phyloP scores from a whole-genome alignment of 1,140 invertebrate species.

The Meloidogyne floridensis region DNA sequence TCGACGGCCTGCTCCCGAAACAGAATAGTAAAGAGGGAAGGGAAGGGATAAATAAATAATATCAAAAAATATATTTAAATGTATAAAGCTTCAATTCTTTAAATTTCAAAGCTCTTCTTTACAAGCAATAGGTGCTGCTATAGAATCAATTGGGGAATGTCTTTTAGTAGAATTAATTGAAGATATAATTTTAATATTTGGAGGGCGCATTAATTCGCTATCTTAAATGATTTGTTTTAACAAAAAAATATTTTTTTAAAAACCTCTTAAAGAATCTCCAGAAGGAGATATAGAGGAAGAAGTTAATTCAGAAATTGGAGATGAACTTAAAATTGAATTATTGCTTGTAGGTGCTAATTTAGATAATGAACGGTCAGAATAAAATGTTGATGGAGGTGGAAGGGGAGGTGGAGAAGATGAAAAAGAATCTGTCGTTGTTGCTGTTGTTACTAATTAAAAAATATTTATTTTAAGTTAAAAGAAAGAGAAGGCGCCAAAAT shows the following conservation, averaged over 20 bases:
- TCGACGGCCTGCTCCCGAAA: too few species aligned
- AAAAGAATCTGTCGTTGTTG: not conserved
- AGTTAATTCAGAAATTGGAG: conserved; percentile 8
- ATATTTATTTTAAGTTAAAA: too few species aligned
- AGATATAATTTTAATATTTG: not conserved
- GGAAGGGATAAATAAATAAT: too few species aligned
- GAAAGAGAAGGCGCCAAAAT: too few species aligned
- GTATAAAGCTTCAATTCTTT: too few species aligned
- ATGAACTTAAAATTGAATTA: not conserved
- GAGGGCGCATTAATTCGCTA: conserved; percentile 3
- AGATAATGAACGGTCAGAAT: not conserved
- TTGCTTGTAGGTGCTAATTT: too few species aligned
- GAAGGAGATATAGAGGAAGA: conserved; percentile 2
- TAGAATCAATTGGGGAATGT: not conserved
- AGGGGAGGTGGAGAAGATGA: not conserved
- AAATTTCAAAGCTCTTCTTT: not conserved
- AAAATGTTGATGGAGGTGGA: conserved; percentile 3
- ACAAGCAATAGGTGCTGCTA: conserved; percentile 3
- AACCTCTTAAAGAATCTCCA: not conserved
- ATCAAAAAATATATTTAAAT: too few species aligned
- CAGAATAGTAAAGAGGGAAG: too few species aligned
- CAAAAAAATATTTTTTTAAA: not conserved
- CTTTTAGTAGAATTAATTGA: not conserved
- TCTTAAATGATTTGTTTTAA: not conserved
- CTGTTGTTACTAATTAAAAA: too few species aligned